Conservation (phyloP, 2,113 vertebrate genomes). For the Upupa epops region DNA sequence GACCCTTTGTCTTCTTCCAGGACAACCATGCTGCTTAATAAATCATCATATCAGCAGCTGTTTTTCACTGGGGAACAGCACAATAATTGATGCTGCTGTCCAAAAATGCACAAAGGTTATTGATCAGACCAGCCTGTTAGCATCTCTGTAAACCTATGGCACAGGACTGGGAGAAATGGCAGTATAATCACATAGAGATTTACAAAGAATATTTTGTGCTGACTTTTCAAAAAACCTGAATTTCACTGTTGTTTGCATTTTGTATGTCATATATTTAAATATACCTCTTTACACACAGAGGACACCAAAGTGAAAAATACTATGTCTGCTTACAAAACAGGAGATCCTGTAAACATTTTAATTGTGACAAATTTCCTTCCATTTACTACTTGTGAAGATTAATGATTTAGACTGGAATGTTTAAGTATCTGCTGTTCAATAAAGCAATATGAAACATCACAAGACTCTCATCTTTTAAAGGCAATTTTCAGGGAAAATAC, state of each 20-base stretch:
- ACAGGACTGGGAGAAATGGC: neutral
- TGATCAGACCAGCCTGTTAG: neutral
- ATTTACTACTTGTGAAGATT: neutral
- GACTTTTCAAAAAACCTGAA: neutral
- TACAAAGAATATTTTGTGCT: neutral
- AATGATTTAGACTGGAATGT: neutral
- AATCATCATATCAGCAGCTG: constrained; percentile 62
- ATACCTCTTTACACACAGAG: neutral
- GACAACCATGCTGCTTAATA: constrained; percentile 39
- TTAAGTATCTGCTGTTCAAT: neutral
- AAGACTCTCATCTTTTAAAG: neutral
- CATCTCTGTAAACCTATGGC: neutral
- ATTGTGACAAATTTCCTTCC: neutral
- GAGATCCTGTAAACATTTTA: neutral
- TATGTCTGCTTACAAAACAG: neutral
- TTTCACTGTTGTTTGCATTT: neutral
- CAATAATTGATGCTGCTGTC: constrained; percentile 21
- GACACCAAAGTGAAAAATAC: neutral
- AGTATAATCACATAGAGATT: neutral
- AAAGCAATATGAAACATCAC: neutral
- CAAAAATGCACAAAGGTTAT: neutral
- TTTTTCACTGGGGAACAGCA: neutral
- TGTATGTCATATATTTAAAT: neutral
- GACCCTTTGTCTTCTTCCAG: constrained; percentile 41
- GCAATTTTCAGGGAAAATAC: neutral